Evolutionary conservation across 92 coral and sea anemone species (phyloP).

Genomic region (Epizoanthus fatuus): DNA sequence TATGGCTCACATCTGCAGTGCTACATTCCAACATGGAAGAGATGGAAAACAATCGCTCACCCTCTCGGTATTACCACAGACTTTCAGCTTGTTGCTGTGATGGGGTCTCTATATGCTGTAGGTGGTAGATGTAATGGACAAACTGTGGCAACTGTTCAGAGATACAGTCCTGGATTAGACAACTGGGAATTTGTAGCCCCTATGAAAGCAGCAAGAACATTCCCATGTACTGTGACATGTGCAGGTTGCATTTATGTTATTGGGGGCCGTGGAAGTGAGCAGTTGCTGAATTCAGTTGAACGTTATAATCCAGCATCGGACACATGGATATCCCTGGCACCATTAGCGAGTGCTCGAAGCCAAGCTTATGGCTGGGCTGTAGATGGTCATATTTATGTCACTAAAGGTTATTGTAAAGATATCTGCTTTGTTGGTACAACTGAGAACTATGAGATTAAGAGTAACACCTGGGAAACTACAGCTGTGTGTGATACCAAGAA

Average conservation of each 20-base stretch:
- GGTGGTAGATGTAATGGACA: neutral
- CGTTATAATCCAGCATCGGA: neutral
- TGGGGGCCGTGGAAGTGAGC: neutral
- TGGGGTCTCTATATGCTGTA: constrained; percentile 2
- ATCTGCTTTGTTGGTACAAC: neutral
- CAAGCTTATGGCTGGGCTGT: neutral
- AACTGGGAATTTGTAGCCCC: constrained; percentile 1
- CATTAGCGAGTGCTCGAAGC: neutral
- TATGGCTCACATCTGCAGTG: neutral
- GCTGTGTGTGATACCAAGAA: neutral
- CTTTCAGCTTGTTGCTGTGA: constrained; percentile 1
- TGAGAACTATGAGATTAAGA: neutral
- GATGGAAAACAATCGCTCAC: constrained; percentile 14
- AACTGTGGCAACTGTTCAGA: neutral
- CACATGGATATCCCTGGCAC: neutral
- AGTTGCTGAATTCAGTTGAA: neutral
- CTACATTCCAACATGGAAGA: constrained; percentile 17
- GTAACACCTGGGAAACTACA: neutral
- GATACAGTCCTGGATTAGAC: constrained; percentile 16
- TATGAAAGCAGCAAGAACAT: neutral
- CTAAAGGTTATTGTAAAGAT: neutral
- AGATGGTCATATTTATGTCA: neutral
- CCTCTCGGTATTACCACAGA: neutral
- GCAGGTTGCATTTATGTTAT: constrained; percentile 9
- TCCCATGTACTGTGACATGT: constrained; percentile 6